A percentile compares a stretch with the other conserved stretches of the same genome.
phyloP scores from a whole-genome alignment of 2,797 vertebrate species.

The Cynodonichthys magdalenae region DNA sequence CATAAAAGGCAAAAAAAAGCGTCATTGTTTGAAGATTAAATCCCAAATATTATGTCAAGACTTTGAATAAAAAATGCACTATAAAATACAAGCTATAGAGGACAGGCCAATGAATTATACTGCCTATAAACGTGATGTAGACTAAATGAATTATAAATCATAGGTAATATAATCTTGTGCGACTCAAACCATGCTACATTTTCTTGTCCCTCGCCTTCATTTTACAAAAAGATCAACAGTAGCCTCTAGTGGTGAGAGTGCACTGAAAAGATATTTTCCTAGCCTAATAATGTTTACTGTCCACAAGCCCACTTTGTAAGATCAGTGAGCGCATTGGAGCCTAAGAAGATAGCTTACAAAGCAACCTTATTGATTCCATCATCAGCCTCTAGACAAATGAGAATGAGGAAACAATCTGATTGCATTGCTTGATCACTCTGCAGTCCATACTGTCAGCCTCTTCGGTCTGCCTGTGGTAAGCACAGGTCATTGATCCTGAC shows the following conservation, averaged over 20 bases:
- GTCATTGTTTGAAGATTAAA: not conserved
- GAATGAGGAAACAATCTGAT: slow-evolving; percentile 60
- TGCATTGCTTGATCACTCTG: slow-evolving; percentile 50
- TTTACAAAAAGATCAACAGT: slow-evolving; percentile 73
- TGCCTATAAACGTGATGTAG: not conserved
- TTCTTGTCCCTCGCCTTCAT: not conserved
- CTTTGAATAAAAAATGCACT: not conserved
- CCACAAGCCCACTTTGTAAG: slow-evolving; percentile 11
- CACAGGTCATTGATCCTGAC: slow-evolving; percentile 54
- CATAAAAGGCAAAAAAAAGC: not conserved
- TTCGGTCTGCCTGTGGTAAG: slow-evolving; percentile 37
- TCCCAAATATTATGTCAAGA: not conserved
- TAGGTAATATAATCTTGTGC: not conserved
- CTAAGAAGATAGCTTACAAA: slow-evolving; percentile 37
- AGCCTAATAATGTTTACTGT: slow-evolving; percentile 17
- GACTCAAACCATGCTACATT: slow-evolving; percentile 4
- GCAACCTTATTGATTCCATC: slow-evolving; percentile 45
- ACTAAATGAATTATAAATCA: slow-evolving; percentile 2
- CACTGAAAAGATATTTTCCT: slow-evolving; percentile 2
- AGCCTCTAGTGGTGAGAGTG: slow-evolving; percentile 75
- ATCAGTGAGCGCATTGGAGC: slow-evolving; percentile 10
- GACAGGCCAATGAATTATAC: not conserved
- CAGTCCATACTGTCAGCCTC: slow-evolving; percentile 32
- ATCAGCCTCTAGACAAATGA: slow-evolving; percentile 45
- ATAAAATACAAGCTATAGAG: not conserved